These are phyloP conservation scores for Andrena bucephala DNA, from an alignment of 2,888 invertebrate genomes.

Conservation along the genomic window DNA sequence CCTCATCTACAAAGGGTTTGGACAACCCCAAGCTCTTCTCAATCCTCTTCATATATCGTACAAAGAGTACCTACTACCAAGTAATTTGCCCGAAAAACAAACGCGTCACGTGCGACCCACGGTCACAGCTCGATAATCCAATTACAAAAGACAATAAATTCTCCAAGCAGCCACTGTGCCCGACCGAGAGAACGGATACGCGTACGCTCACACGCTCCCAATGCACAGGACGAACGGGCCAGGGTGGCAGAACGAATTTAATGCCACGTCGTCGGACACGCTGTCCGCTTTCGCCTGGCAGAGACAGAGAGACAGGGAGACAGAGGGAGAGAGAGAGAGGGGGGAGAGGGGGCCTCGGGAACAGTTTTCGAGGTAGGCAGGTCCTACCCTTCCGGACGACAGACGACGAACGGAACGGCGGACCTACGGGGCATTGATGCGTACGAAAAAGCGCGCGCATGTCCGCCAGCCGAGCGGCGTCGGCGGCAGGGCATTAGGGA, in stretches of 20 bases:
- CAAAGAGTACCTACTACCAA: no score
- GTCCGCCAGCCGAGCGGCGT: slow-evolving; percentile 69
- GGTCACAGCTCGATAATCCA: slow-evolving; percentile 59
- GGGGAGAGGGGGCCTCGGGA: slow-evolving; percentile 28
- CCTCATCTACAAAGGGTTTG: no score
- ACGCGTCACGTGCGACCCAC: slow-evolving; percentile 41
- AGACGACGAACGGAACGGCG: slow-evolving; percentile 74
- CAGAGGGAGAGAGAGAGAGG: not conserved
- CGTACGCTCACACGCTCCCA: slow-evolving; percentile 41
- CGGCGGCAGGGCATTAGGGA: slow-evolving; percentile 72
- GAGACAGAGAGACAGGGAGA: slow-evolving; percentile 31
- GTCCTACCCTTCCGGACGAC: slow-evolving; percentile 78
- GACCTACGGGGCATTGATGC: slow-evolving; percentile 79
- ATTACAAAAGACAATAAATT: slow-evolving; percentile 67
- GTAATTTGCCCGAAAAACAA: slow-evolving; percentile 19
- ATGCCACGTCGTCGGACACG: slow-evolving; percentile 70
- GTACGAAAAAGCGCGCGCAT: slow-evolving; percentile 82
- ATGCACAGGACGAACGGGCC: slow-evolving; percentile 53
- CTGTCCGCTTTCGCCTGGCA: slow-evolving; percentile 52
- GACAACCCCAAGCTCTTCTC: not conserved
- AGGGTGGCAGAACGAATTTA: slow-evolving; percentile 74
- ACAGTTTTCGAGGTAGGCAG: slow-evolving; percentile 62
- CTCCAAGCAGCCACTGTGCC: slow-evolving; percentile 46
- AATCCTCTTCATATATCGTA: not conserved
- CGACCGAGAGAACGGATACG: slow-evolving; percentile 53